Base-by-base conservation (phyloP, 2,888 invertebrate genomes). In the Ptychoptera albimana region DNA sequence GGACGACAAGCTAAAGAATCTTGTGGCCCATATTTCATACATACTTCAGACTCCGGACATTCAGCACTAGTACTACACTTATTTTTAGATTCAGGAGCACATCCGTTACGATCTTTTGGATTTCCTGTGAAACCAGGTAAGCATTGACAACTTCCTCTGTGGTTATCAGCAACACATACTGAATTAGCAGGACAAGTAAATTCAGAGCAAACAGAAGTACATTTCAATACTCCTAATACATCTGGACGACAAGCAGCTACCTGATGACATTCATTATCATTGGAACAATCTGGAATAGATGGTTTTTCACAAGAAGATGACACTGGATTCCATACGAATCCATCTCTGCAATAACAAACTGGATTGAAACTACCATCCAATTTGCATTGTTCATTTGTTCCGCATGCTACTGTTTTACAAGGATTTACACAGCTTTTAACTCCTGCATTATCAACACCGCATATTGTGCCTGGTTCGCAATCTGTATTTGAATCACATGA, bases 71-170 rank as follows among this genome's bases (percentile, higher is more conserved):
- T 77, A 11, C 70, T 69, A 55, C 92, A 92, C 59, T 81, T 75
- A 55, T 88, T 79, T 59, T 77, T 79, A 12, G 76, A 70, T 1
- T 79, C 62, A 11, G 74, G 74, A 52, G 76, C 72, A 56, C 92
- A 92, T n/a, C 92, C 92, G 51, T 79, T 79, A 16, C 92, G 75
- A 57, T 89, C 85, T 55, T 87, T 87, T 13, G 91, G 86, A 68
- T 93, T 92, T 34, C 93, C 93, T 10, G 79, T 75, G 61, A 76
- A 93, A 4, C 88, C 89, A 35, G 75, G 67, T 13, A 84, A 67
- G 59, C 93, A 94, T 56, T 85, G 81, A 58, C 93, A 94, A 55
- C 77, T 75, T 37, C 82, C 85, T 55, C 72, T 72, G 55, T 87
- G 87, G 46, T 73, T 71, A 48, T 66, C 72, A 0, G 84, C 79